Conservation (phyloP, 2,797 vertebrate genomes). For the Dromococcyx pavoninus region DNA sequence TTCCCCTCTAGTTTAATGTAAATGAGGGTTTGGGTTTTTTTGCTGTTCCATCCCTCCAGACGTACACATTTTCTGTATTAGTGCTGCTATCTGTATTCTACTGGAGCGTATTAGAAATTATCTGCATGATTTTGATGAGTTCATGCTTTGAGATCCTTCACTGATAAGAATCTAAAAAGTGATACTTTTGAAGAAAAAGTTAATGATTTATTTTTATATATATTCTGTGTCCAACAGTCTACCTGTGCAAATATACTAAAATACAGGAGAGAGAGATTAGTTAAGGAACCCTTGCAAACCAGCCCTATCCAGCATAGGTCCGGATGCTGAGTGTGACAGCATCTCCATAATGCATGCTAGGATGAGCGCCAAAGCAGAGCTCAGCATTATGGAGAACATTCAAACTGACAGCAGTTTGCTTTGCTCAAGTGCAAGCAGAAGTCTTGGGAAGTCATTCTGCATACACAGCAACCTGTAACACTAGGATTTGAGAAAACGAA, state of each 20-base stretch:
- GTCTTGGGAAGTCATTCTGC: neutral
- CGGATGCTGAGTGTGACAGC: neutral
- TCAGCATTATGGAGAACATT: neutral
- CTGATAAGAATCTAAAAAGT: neutral
- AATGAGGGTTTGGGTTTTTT: neutral
- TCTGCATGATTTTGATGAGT: neutral
- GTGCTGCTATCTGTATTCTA: neutral
- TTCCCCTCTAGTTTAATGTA: neutral
- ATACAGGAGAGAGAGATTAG: neutral
- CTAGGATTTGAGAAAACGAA: neutral
- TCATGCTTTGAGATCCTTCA: neutral
- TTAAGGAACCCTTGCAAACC: neutral
- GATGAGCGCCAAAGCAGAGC: neutral
- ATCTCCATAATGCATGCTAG: rapidly evolving
- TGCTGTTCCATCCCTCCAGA: neutral
- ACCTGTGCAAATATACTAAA: neutral
- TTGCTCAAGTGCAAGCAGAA: neutral
- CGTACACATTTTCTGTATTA: neutral
- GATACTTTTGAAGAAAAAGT: neutral
- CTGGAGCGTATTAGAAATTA: neutral
- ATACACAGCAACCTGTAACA: neutral
- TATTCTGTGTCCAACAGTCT: neutral
- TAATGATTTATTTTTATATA: neutral
- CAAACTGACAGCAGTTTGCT: neutral
- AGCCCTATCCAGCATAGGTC: neutral